Evolutionary conservation across 1,140 invertebrate species (phyloP).

Genomic region (Ostrea edulis): DNA sequence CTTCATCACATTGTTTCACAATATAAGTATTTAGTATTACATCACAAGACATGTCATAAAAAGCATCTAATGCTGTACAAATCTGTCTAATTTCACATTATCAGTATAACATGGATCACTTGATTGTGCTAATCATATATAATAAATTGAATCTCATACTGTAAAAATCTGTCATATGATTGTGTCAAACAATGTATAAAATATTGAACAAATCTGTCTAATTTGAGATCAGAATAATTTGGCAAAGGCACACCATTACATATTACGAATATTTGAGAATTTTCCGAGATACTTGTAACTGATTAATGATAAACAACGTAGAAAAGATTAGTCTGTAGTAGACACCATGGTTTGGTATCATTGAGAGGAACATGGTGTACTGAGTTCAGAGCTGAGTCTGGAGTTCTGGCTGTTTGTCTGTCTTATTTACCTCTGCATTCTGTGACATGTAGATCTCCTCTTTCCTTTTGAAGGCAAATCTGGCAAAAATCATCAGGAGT

Average conservation of each 20-base stretch:
- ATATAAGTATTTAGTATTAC: too few species aligned
- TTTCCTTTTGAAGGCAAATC: slow-evolving; percentile 54
- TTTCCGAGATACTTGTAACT: neutral
- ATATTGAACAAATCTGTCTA: too few species aligned
- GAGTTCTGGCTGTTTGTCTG: neutral
- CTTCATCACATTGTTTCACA: too few species aligned
- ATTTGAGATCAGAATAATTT: too few species aligned
- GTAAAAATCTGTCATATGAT: too few species aligned
- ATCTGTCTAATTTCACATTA: too few species aligned
- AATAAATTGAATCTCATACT: too few species aligned
- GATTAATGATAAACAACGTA: neutral
- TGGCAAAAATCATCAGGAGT: slow-evolving; percentile 54
- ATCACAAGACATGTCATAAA: too few species aligned
- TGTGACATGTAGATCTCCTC: slow-evolving; percentile 30
- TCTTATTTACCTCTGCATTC: neutral
- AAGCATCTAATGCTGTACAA: too few species aligned
- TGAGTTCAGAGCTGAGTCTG: neutral
- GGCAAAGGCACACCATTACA: neutral
- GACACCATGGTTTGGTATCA: neutral
- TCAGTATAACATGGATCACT: too few species aligned
- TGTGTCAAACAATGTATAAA: too few species aligned
- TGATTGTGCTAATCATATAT: too few species aligned
- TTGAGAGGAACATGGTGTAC: neutral
- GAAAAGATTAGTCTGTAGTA: neutral
- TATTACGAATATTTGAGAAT: neutral